Conservation (phyloP, 2,797 vertebrate species). For the Anas georgica region DNA sequence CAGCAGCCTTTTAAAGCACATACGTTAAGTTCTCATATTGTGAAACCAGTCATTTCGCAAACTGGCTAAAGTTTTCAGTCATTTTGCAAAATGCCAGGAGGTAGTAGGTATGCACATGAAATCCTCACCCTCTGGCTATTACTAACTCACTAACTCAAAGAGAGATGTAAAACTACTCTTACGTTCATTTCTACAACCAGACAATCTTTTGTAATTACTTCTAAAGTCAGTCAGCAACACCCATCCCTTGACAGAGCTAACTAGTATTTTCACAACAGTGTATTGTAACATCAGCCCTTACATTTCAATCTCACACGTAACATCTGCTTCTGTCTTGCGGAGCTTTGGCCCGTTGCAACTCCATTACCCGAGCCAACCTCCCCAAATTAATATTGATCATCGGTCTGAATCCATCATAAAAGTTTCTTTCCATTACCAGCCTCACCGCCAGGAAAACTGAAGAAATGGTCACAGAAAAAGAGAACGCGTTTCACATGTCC, state of each 20-base stretch:
- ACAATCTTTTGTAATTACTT: conserved; percentile 27
- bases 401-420: neutral
- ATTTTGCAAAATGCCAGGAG: conserved; percentile 47
- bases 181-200: conserved; percentile 6
- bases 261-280: conserved; percentile 7
- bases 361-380: neutral
- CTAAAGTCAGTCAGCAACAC: conserved; percentile 14
- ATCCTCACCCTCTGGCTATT: conserved; percentile 51
- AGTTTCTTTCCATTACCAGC: neutral
- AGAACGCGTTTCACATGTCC: neutral
- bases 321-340: neutral
- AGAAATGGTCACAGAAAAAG: neutral
- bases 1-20: neutral
- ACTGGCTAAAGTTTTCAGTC: conserved; percentile 30
- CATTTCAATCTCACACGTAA: neutral
- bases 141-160: neutral
- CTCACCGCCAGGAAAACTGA: neutral
- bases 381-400: neutral
- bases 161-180: conserved; percentile 10
- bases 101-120: conserved; percentile 8
- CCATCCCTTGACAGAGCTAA: neutral
- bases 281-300: neutral
- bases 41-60: conserved; percentile 29
- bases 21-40: neutral
- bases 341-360: neutral